phyloP scores from a whole-genome alignment of 2,797 vertebrate species.

The Microchirus variegatus region DNA sequence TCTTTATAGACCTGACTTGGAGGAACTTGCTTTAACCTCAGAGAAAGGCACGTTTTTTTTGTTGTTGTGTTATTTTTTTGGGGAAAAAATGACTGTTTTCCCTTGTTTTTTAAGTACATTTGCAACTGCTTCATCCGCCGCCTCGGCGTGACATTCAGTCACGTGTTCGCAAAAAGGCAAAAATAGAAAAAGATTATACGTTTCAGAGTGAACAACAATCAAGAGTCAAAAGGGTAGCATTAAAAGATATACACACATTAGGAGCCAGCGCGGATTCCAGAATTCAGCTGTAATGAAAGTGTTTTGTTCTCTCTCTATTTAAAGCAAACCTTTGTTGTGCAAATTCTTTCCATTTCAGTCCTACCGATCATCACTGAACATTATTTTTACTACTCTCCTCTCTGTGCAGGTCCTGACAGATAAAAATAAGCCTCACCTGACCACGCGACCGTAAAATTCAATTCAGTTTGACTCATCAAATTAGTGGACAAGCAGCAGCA shows the following conservation, averaged over 20 bases:
- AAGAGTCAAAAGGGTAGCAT: background rate
- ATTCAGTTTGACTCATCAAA: constrained; percentile 44
- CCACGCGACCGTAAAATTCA: constrained; percentile 33
- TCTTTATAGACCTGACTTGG: constrained; percentile 49
- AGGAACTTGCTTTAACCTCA: constrained; percentile 35
- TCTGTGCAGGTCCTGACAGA: constrained; percentile 2
- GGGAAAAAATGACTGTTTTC: constrained; percentile 8
- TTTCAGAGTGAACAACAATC: background rate
- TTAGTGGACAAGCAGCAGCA: constrained; percentile 27
- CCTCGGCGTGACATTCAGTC: background rate
- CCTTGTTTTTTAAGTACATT: constrained; percentile 5
- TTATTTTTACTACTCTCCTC: constrained; percentile 2
- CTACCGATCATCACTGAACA: background rate
- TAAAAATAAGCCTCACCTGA: constrained; percentile 44
- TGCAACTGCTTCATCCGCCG: constrained; percentile 8
- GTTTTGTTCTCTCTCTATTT: background rate
- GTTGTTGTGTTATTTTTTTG: background rate
- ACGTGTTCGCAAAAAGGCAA: background rate
- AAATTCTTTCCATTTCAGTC: constrained; percentile 11
- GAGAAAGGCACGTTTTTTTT: constrained; percentile 5
- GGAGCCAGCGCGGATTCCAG: background rate
- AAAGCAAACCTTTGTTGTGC: constrained; percentile 1
- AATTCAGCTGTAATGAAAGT: background rate
- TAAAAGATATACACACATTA: background rate
- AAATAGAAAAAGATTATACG: background rate